Percentiles rank a stretch among this genome's conserved stretches.
Evolutionary conservation across 2,797 vertebrate genomes (phyloP).

Genomic region (Gephyroberyx darwinii): DNA sequence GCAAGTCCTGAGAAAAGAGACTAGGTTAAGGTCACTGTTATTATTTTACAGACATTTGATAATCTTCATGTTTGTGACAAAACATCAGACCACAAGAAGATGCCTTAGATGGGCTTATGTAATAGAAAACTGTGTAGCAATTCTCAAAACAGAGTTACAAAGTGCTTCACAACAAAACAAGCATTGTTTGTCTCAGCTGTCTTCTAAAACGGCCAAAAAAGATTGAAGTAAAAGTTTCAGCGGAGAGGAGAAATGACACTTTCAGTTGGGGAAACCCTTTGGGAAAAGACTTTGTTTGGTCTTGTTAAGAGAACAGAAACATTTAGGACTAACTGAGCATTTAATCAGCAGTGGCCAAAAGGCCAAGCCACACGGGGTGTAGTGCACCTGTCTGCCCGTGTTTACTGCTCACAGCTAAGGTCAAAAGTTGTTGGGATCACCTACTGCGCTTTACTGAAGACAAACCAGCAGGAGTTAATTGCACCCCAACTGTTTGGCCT

Average conservation of each 20-base stretch:
- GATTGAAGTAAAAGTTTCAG: neutral
- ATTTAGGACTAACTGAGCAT: neutral
- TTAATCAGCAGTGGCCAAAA: neutral
- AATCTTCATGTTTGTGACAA: neutral
- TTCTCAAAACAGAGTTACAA: neutral
- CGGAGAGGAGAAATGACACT: slow-evolving; percentile 7
- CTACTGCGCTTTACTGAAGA: slow-evolving; percentile 46
- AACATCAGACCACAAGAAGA: slow-evolving; percentile 16
- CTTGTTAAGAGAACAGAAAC: slow-evolving; percentile 6
- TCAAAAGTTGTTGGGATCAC: slow-evolving; percentile 51
- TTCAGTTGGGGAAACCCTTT: slow-evolving; percentile 19
- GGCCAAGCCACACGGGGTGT: neutral
- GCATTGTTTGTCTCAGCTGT: neutral
- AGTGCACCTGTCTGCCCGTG: slow-evolving; percentile 17
- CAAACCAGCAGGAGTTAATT: slow-evolving; percentile 55
- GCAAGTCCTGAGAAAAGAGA: neutral
- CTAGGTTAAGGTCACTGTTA: neutral
- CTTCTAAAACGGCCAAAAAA: slow-evolving; percentile 21
- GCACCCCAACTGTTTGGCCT: slow-evolving; percentile 51
- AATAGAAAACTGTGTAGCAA: neutral
- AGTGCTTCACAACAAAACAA: slow-evolving; percentile 16
- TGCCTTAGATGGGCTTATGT: neutral
- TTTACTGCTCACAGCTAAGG: slow-evolving; percentile 41
- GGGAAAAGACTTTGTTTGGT: neutral
- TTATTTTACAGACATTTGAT: neutral